Evolutionary conservation across 2,888 invertebrate genomes (phyloP), one percentile per base, ranked within the genome.

Genomic region (Hydroisotoma schaefferi): DNA sequence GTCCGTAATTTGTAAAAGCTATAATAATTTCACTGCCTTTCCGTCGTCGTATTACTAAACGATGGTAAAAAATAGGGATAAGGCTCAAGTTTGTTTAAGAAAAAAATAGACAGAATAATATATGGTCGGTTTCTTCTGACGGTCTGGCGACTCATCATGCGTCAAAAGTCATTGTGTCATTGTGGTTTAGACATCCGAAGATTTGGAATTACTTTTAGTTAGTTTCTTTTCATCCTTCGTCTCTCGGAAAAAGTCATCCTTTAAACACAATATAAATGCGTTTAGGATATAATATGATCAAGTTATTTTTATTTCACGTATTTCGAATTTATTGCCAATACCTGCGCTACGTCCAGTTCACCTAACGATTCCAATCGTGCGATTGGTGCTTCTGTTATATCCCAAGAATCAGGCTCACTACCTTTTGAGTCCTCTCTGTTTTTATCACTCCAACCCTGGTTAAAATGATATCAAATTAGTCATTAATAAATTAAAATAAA

Each of bases 351-450:
- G 75, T 82, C 82, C 69, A 83, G 77, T 77, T 84, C 84, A 74
- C 84, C 85, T 72, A 84, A 76, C 44, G 84, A 84, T 75, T 85
- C 85, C 72, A 84, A 78, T 75, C 83, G 82, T 57, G 84, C 85
- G 68, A 85, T 84, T 40, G 84, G 85, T 67, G 84, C 84, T 59
- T 74, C 72, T 27, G 69, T 65, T 57, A 74, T 70, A 55, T 74
- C 73, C 73, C 74, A 73, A 2, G 72, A 71, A 55, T 73, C 74
- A 18, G 72, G 70, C 44, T 72, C 73, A 60, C 71, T 71, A 15
- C 71, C 72, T 58, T 71, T 71, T 6, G 71, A 71, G 48, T 71
- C 71, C 55, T 70, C 73, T 57, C 71, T 61, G 58, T 70, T 72
- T 28, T 64, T 69, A 48, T 69, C 69, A 18, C 67, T 63, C 70